Conservation (phyloP, 2,113 vertebrate genomes). For the Chionis minor region DNA sequence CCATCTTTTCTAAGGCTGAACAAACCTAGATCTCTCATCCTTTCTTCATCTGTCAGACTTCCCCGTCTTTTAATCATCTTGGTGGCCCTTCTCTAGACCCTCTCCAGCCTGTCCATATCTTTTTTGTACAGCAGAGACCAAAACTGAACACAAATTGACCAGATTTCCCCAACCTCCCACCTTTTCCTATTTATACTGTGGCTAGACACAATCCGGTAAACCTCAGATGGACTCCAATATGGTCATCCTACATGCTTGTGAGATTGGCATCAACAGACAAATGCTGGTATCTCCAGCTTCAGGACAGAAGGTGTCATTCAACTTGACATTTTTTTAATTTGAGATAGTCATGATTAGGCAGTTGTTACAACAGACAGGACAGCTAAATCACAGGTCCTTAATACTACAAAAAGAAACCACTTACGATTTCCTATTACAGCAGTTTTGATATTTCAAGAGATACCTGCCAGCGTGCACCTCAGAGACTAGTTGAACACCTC, state of each 20-base stretch:
- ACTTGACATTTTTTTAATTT: not conserved
- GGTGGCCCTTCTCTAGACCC: not conserved
- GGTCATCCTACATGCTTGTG: not conserved
- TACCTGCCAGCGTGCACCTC: not conserved
- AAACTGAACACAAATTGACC: not conserved
- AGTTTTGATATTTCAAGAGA: not conserved
- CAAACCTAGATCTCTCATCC: not conserved
- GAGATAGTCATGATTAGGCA: not conserved
- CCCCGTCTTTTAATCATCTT: not conserved
- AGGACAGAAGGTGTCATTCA: not conserved
- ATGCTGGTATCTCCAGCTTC: not conserved
- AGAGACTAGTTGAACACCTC: not conserved
- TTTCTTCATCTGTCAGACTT: not conserved
- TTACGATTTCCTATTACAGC: not conserved
- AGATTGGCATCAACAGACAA: not conserved
- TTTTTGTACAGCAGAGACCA: not conserved
- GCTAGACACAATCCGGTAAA: not conserved
- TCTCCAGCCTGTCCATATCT: not conserved
- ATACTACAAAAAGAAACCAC: not conserved
- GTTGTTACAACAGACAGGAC: not conserved
- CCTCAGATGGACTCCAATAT: accelerated
- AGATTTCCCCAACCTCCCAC: not conserved
- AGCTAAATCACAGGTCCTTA: not conserved
- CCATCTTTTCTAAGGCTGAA: not conserved
- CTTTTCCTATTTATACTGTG: not conserved